Percentiles rank a stretch among this genome's conserved stretches.
phyloP scores from a whole-genome alignment of 2,797 vertebrate species.

The Synanceia verrucosa region DNA sequence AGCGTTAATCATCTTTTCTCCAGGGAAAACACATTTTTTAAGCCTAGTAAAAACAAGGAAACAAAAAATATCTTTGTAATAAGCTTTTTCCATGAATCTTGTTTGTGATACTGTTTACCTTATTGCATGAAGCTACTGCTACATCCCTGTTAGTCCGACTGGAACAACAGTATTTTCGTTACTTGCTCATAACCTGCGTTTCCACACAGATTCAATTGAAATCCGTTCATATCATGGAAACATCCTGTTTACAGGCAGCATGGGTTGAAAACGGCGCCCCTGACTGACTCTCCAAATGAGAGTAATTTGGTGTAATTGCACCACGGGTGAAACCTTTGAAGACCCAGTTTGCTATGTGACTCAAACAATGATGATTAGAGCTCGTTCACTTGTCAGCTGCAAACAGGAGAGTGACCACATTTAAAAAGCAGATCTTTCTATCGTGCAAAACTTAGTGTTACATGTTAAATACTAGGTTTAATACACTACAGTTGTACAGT shows the following conservation, averaged over 20 bases:
- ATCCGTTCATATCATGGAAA: constrained; percentile 28
- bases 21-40: not conserved
- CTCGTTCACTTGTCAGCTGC: constrained; percentile 85
- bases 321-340: constrained; percentile 84
- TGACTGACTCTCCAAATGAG: constrained; percentile 52
- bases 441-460: constrained; percentile 3
- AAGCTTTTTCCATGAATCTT: not conserved
- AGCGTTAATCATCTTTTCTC: no score
- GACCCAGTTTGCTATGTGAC: constrained; percentile 79
- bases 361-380: constrained; percentile 79
- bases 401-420: constrained; percentile 79
- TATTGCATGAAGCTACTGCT: not conserved
- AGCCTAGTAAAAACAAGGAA: no score
- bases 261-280: constrained; percentile 29
- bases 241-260: constrained; percentile 51
- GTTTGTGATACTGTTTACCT: not conserved
- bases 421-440: constrained; percentile 81
- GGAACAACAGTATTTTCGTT: not conserved
- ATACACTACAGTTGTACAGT: no score
- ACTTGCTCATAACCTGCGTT: not conserved
- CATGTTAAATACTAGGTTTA: not conserved
- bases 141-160: not conserved
- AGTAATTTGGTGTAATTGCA: constrained; percentile 83
- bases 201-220: constrained; percentile 10
- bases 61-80: not conserved